These are phyloP conservation scores for Pangasius larnaudii DNA, from an alignment of 2,797 vertebrate species.

Conservation along the genomic window DNA sequence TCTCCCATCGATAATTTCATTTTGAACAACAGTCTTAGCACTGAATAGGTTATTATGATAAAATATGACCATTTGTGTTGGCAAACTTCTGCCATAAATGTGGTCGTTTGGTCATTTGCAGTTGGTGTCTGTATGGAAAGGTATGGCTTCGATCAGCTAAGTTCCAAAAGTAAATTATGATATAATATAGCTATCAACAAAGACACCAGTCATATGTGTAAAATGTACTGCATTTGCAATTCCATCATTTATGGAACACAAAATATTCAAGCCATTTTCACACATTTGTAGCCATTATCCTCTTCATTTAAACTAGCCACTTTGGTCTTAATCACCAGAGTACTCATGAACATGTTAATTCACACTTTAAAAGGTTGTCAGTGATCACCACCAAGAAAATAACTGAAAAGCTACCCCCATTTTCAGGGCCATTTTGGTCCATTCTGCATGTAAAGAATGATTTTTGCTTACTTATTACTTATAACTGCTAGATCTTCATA, in stretches of 20 bases:
- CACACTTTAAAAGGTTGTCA: background rate
- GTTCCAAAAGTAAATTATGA: background rate
- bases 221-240: background rate
- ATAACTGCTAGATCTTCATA: background rate
- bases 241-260: background rate
- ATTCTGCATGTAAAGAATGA: background rate
- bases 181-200: background rate
- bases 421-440: too few relatives aligned
- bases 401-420: background rate
- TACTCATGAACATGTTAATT: background rate
- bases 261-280: background rate
- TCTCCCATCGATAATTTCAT: background rate
- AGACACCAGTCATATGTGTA: background rate
- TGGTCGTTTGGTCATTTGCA: background rate
- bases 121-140: background rate
- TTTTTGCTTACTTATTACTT: background rate
- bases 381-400: background rate
- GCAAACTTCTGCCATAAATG: background rate
- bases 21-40: background rate
- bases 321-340: background rate
- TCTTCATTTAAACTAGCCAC: background rate
- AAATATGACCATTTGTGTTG: background rate
- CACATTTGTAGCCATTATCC: background rate
- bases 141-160: background rate
- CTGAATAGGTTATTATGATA: background rate